These are phyloP conservation scores for Apis cerana DNA, from an alignment of 1,140 invertebrate species.

Conservation along the genomic window DNA sequence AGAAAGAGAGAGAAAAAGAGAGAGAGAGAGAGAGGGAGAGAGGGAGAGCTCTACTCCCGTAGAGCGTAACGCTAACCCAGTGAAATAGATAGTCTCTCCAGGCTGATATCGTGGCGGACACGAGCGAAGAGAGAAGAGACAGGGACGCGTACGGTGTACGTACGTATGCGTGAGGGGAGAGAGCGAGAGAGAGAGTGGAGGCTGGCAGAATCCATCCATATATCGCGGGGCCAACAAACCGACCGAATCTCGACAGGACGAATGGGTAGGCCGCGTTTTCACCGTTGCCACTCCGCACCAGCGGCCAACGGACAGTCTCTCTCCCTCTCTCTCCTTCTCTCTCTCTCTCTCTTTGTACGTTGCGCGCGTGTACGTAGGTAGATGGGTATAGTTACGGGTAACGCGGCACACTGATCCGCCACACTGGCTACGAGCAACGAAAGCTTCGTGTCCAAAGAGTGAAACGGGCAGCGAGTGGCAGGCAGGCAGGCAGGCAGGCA, in stretches of 20 bases:
- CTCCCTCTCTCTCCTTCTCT: neutral
- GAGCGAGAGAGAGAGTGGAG: conserved; percentile 36
- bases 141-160: neutral
- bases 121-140: conserved; percentile 41
- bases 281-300: conserved; percentile 67
- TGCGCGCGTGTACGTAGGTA: conserved; percentile 6
- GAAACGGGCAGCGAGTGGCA: neutral
- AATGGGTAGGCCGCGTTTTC: conserved; percentile 77
- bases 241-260: conserved; percentile 77
- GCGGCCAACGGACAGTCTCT: conserved; percentile 23
- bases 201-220: conserved; percentile 76
- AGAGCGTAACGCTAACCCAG: conserved; percentile 76
- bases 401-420: conserved; percentile 60
- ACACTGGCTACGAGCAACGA: conserved; percentile 60
- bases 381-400: conserved; percentile 57
- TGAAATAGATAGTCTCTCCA: conserved; percentile 74
- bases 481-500: neutral
- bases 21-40: neutral
- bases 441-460: conserved; percentile 54
- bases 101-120: conserved; percentile 46
- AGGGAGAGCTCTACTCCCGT: neutral
- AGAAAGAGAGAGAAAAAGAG: neutral
- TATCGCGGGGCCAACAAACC: conserved; percentile 77
- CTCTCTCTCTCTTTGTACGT: too few relatives aligned
- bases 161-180: conserved; percentile 10